Evolutionary conservation across 1,140 invertebrate species (phyloP).

Genomic region (Thaumatotibia leucotreta): DNA sequence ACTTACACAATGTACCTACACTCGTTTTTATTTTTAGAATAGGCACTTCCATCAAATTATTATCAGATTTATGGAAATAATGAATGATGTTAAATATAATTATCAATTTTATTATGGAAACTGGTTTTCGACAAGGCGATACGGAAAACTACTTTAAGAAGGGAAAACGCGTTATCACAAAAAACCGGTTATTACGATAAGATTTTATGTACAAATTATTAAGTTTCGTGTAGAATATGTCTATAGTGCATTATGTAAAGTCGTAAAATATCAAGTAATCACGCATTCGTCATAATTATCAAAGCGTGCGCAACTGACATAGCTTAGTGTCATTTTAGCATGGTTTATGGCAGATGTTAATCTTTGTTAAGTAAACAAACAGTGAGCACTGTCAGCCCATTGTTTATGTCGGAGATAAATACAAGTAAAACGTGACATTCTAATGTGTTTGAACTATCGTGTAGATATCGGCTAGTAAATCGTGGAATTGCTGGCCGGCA

Average conservation of each 20-base stretch:
- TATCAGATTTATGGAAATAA: no score
- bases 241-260: not conserved
- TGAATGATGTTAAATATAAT: no score
- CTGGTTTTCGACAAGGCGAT: no score
- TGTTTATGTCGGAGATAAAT: not conserved
- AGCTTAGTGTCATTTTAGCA: not conserved
- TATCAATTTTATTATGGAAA: no score
- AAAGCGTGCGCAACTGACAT: not conserved
- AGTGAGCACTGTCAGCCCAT: not conserved
- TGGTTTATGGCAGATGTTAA: slow-evolving; percentile 1
- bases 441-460: not conserved
- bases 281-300: slow-evolving; percentile 3
- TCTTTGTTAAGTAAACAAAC: slow-evolving; percentile 7
- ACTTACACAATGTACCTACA: no score
- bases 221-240: no score
- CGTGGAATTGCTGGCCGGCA: not conserved
- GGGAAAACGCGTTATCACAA: no score
- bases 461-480: not conserved
- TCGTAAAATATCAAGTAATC: not conserved
- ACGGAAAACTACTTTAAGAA: no score
- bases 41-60: no score
- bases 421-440: not conserved
- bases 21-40: no score
- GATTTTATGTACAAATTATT: no score
- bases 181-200: no score